Conservation (phyloP, 2,888 invertebrate species). For the Gasteruption jaculator region DNA sequence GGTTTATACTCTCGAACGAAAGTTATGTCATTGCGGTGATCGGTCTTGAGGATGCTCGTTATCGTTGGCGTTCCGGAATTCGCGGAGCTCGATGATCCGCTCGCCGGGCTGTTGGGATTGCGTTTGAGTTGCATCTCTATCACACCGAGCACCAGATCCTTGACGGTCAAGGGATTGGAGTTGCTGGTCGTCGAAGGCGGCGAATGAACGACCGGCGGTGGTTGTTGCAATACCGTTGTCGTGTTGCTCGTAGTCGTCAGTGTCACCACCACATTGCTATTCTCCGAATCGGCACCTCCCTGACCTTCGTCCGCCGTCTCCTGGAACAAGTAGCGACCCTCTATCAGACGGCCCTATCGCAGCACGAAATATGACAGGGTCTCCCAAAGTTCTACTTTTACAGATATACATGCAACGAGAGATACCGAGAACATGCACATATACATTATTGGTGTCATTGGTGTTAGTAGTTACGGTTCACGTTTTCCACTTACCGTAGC, state of each 20-base stretch:
- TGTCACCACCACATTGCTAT: slow-evolving; percentile 37
- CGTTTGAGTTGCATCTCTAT: slow-evolving; percentile 78
- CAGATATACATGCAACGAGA: too few species aligned
- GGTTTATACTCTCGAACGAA: slow-evolving; percentile 56
- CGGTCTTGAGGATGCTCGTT: slow-evolving; percentile 59
- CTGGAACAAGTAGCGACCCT: slow-evolving; percentile 47
- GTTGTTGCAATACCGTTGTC: slow-evolving; percentile 49
- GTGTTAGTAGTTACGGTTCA: neutral
- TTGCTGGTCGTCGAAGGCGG: slow-evolving; percentile 45
- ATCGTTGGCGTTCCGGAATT: slow-evolving; percentile 58
- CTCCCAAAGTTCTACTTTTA: too few species aligned
- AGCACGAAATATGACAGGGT: slow-evolving; percentile 24
- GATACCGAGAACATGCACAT: too few species aligned
- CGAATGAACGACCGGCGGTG: slow-evolving; percentile 42
- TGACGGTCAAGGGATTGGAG: slow-evolving; percentile 67
- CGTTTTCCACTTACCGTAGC: slow-evolving; percentile 53
- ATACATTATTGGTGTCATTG: too few species aligned
- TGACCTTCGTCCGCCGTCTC: slow-evolving; percentile 87
- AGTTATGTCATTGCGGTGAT: slow-evolving; percentile 55
- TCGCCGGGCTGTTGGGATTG: slow-evolving; percentile 55
- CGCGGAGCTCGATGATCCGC: slow-evolving; percentile 42
- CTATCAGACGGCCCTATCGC: slow-evolving; percentile 49
- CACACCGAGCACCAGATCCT: slow-evolving; percentile 77
- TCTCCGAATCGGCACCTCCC: slow-evolving; percentile 51
- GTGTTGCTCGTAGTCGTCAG: slow-evolving; percentile 35